These are phyloP conservation scores for Dynastes tityus DNA, from an alignment of 2,888 invertebrate species.

Conservation along the genomic window DNA sequence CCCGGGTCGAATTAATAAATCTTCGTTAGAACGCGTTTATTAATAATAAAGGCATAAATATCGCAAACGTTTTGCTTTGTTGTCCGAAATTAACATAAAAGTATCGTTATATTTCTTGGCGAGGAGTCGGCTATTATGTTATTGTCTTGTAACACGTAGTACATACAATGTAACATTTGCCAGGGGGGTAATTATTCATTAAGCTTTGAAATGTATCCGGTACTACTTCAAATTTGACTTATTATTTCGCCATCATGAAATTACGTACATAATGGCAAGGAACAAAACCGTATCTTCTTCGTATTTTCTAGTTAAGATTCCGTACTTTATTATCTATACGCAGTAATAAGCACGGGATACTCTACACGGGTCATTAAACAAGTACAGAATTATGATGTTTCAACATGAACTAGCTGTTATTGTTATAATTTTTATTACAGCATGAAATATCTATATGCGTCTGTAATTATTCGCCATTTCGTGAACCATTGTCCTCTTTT, in stretches of 20 bases:
- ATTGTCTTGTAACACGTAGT: slow-evolving; percentile 27
- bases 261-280: not conserved
- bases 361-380: slow-evolving; percentile 6
- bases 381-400: not conserved
- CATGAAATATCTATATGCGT: too few relatives aligned
- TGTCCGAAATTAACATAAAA: slow-evolving; percentile 38
- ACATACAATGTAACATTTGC: slow-evolving; percentile 6
- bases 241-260: slow-evolving; percentile 18
- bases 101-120: slow-evolving; percentile 34
- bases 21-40: slow-evolving; percentile 50
- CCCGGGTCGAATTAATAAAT: slow-evolving; percentile 48
- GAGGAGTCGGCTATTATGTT: slow-evolving; percentile 25
- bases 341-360: not conserved
- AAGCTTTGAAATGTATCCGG: slow-evolving; percentile 32
- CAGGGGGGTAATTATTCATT: slow-evolving; percentile 32
- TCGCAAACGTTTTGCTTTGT: slow-evolving; percentile 33
- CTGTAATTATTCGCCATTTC: too few relatives aligned
- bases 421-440: too few relatives aligned
- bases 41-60: slow-evolving; percentile 51
- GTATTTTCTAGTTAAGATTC: slow-evolving; percentile 1
- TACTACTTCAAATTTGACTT: slow-evolving; percentile 32
- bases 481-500: too few relatives aligned
- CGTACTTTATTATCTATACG: not conserved
- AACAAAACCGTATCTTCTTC: slow-evolving; percentile 16
- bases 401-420: not conserved